phyloP scores from a whole-genome alignment of 2,888 invertebrate genomes.

The Acleris literana region DNA sequence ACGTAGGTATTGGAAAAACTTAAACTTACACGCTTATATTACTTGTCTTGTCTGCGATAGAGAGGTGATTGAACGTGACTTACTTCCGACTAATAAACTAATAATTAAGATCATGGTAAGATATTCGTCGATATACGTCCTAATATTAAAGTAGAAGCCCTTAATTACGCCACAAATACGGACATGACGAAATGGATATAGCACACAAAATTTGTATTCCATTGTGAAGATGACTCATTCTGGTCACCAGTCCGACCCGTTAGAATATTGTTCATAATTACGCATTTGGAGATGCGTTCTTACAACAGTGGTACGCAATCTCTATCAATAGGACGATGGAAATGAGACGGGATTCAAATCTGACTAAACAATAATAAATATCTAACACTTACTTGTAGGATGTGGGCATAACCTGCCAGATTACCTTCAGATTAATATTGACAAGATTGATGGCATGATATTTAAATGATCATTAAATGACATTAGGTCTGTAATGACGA shows the following conservation, averaged over 20 bases:
- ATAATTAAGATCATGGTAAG: too few relatives aligned
- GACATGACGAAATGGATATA: constrained; percentile 17
- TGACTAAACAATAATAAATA: not conserved
- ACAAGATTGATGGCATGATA: constrained; percentile 18
- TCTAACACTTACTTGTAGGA: not conserved
- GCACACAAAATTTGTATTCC: constrained; percentile 16
- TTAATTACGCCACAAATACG: constrained; percentile 25
- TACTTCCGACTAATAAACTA: too few relatives aligned
- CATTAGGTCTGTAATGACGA: constrained; percentile 46
- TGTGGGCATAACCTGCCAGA: constrained; percentile 24
- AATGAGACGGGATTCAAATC: not conserved
- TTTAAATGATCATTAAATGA: constrained; percentile 44
- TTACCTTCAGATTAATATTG: constrained; percentile 32
- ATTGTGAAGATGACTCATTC: constrained; percentile 15
- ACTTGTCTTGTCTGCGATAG: too few relatives aligned
- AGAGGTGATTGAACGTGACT: too few relatives aligned
- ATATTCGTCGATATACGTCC: not conserved
- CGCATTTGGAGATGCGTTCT: constrained; percentile 19
- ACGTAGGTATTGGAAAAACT: constrained; percentile 2
- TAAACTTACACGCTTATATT: too few relatives aligned
- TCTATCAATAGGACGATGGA: constrained; percentile 1
- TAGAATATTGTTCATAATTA: constrained; percentile 29
- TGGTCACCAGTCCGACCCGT: constrained; percentile 26
- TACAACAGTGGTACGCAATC: constrained; percentile 20
- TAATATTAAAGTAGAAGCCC: constrained; percentile 3